These are phyloP conservation scores for Metallyticus violacea DNA, from an alignment of 2,888 invertebrate species.

Conservation along the genomic window DNA sequence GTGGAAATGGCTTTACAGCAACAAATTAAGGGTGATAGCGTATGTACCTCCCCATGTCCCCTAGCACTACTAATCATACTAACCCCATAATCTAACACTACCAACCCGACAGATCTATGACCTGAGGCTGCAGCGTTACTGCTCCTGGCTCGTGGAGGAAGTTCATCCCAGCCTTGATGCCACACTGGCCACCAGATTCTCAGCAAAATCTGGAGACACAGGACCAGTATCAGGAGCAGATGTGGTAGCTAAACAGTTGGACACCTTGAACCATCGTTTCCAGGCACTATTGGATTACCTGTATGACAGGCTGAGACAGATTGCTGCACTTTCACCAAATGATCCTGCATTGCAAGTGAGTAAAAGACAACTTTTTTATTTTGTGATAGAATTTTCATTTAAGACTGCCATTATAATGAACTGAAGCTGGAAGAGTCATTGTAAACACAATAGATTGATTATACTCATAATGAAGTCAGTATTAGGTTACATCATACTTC, in stretches of 20 bases:
- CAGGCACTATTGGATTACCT: constrained; percentile 67
- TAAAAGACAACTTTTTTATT: constrained; percentile 36
- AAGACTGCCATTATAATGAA: too few relatives aligned
- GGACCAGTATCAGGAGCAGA: constrained; percentile 61
- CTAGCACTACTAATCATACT: constrained; percentile 39
- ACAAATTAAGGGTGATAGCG: constrained; percentile 10
- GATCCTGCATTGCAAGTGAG: constrained; percentile 76
- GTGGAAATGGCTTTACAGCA: neutral
- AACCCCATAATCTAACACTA: constrained; percentile 56
- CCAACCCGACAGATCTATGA: constrained; percentile 72
- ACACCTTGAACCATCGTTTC: constrained; percentile 76
- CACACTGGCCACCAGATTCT: constrained; percentile 38
- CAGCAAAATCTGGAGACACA: neutral
- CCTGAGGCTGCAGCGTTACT: constrained; percentile 79
- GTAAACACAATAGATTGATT: too few relatives aligned
- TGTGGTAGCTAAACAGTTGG: constrained; percentile 70
- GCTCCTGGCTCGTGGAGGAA: constrained; percentile 78
- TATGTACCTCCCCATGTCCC: neutral
- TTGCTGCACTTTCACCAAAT: constrained; percentile 65
- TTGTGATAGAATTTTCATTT: neutral
- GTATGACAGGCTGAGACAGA: constrained; percentile 66
- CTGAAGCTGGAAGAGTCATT: too few relatives aligned
- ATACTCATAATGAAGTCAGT: too few relatives aligned
- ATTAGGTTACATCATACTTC: too few relatives aligned
- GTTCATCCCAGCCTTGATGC: constrained; percentile 77